Base-by-base conservation (phyloP, 1,140 invertebrate species). In the Alviniconcha marisindica region DNA sequence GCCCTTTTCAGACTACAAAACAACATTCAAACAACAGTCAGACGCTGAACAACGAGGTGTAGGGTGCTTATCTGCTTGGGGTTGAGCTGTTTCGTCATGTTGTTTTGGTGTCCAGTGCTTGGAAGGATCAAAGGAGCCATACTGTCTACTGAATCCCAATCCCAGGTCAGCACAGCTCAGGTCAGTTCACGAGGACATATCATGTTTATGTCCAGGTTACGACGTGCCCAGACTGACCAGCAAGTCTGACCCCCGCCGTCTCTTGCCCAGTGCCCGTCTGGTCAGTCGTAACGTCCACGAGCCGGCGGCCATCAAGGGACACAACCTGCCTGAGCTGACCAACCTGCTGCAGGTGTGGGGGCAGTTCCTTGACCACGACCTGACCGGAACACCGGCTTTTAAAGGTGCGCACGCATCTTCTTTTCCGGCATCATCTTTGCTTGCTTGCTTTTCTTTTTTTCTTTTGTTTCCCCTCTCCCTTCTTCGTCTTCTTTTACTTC, bases 311-410 rank as follows among this genome's bases (percentile, higher is more conserved):
- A 74, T 56, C 31, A 44, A 63, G 0, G 44, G 31, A 31, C 66
- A 56, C 40, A 77, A 69, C 33, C 66, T 83, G 36, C 73, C 74
- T 15, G 77, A 66, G 1, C 36, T 84, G 0, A 81, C 81, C 38
- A 84, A 87, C 86, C 98, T 99, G 97, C 95, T 98, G 0, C 99
- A 99, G 98, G 98, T 99, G 92, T 99, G 98, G 97, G 98, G 98
- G 1, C 98, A 99, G 91, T 99, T 99, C 94, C 90, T 99, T 14
- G 98, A 99, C 92, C 98, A 99, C 89, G 98, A 99, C 92, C 93
- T 99, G 28, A 88, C 87, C 1, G 83, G 81, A 4, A 90, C 90
- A 4, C 86, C 88, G 2, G 85, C 87, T 71, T 81, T 86, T 15
- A 87, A 85, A 83, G 89, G 88, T 87, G 51, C n/a, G 63, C 76